Conservation (phyloP, 2,113 vertebrate species). For the Phyllopteryx taeniolatus region DNA sequence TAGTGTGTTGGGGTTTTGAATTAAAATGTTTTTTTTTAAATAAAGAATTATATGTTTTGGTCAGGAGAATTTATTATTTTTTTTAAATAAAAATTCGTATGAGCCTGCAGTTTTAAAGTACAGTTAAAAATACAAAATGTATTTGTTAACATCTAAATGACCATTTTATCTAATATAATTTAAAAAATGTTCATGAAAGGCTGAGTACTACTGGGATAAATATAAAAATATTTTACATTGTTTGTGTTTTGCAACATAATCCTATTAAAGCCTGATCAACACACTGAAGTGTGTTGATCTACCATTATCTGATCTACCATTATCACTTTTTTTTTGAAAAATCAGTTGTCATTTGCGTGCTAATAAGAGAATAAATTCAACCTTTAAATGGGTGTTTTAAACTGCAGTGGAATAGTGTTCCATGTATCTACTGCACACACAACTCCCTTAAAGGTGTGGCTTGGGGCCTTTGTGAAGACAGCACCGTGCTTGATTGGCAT, state of each 20-base stretch:
- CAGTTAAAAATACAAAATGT: no score
- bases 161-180: no score
- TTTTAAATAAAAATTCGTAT: slow-evolving; percentile 2
- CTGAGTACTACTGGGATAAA: background rate
- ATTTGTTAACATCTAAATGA: no score
- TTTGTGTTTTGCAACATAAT: background rate
- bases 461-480: slow-evolving; percentile 14
- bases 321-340: background rate
- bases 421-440: slow-evolving; percentile 14
- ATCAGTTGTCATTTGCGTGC: background rate
- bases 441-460: slow-evolving; percentile 28
- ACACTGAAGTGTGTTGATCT: no score
- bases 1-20: background rate
- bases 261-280: background rate
- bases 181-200: no score
- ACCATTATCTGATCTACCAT: background rate
- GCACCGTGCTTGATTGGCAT: slow-evolving; percentile 23
- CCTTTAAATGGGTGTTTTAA: background rate
- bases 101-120: background rate
- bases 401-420: background rate
- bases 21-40: background rate
- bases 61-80: background rate
- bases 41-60: background rate
- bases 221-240: background rate
- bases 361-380: background rate